These are phyloP conservation scores for Hirtodrosophila cameraria DNA, from an alignment of 2,888 invertebrate genomes.

Conservation along the genomic window DNA sequence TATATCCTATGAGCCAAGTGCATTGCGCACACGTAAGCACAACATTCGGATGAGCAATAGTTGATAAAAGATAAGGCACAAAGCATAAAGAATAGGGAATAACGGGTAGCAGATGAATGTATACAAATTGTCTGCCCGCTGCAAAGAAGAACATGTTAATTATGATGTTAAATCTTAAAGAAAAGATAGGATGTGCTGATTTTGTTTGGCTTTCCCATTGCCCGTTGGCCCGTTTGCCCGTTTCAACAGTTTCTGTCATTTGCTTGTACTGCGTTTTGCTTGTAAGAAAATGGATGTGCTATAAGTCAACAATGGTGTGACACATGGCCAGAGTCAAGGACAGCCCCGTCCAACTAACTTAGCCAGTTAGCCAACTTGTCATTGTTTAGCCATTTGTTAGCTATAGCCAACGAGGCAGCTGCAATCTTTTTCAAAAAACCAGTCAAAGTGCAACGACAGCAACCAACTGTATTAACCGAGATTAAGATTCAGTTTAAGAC, in stretches of 20 bases:
- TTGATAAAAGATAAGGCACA: neutral
- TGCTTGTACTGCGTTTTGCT: constrained; percentile 16
- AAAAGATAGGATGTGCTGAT: constrained; percentile 29
- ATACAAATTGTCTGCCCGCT: neutral
- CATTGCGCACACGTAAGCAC: neutral
- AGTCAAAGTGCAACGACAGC: constrained; percentile 25
- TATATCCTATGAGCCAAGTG: constrained; percentile 10
- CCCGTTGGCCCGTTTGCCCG: too few species aligned
- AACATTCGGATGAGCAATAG: constrained; percentile 11
- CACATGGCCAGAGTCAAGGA: constrained; percentile 28
- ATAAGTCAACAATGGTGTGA: constrained; percentile 49
- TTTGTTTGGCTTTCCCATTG: neutral
- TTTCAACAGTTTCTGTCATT: neutral
- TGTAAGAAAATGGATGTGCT: constrained; percentile 45
- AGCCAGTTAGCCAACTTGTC: constrained; percentile 25
- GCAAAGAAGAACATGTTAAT: constrained; percentile 40
- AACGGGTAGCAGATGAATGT: constrained; percentile 1
- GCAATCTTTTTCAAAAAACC: constrained; percentile 1
- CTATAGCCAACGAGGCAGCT: constrained; percentile 5
- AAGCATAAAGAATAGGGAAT: constrained; percentile 6
- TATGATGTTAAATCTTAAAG: constrained; percentile 44
- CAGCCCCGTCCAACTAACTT: neutral
- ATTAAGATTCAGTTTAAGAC: neutral
- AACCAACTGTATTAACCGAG: constrained; percentile 29
- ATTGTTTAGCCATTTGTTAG: constrained; percentile 41